These are phyloP conservation scores for Cheilosia scutellata DNA, from an alignment of 2,888 invertebrate genomes.

Conservation along the genomic window DNA sequence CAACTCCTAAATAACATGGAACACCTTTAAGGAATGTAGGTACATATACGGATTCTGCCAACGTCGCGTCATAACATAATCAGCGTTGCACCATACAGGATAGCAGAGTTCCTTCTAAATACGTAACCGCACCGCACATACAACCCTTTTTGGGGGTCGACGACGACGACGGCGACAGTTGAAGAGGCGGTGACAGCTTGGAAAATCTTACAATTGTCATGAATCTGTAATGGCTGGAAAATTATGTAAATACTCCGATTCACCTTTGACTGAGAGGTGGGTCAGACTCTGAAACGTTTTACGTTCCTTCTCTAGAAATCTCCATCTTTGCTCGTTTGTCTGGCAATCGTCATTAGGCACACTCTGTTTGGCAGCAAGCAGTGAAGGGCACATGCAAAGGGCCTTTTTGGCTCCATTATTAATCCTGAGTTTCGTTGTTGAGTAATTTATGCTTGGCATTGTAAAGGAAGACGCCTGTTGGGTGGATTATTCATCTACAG, in stretches of 20 bases:
- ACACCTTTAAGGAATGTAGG: conserved; percentile 69
- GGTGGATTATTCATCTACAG: conserved; percentile 45
- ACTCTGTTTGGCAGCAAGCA: conserved; percentile 24
- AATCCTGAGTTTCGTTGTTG: conserved; percentile 63
- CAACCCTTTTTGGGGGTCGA: conserved; percentile 52
- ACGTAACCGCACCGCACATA: conserved; percentile 39
- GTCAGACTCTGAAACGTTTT: conserved; percentile 29
- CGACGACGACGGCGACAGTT: conserved; percentile 37
- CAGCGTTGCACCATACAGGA: conserved; percentile 69
- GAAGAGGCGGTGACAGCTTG: conserved; percentile 69
- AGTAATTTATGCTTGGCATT: conserved; percentile 69
- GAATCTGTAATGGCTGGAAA: conserved; percentile 75
- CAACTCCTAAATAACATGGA: conserved; percentile 60
- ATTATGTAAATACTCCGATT: conserved; percentile 72
- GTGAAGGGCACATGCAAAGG: conserved; percentile 33
- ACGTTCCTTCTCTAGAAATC: conserved; percentile 14
- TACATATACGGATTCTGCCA: conserved; percentile 7
- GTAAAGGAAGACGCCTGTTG: conserved; percentile 16
- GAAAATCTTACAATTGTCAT: conserved; percentile 74
- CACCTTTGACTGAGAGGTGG: conserved; percentile 62
- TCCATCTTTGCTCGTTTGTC: conserved; percentile 25
- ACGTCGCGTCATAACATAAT: conserved; percentile 67
- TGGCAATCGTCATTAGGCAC: conserved; percentile 59
- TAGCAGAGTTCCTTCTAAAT: conserved; percentile 47
- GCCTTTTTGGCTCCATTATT: conserved; percentile 67